Evolutionary conservation across 2,113 vertebrate genomes (phyloP).

Genomic region (Rattus rattus): DNA sequence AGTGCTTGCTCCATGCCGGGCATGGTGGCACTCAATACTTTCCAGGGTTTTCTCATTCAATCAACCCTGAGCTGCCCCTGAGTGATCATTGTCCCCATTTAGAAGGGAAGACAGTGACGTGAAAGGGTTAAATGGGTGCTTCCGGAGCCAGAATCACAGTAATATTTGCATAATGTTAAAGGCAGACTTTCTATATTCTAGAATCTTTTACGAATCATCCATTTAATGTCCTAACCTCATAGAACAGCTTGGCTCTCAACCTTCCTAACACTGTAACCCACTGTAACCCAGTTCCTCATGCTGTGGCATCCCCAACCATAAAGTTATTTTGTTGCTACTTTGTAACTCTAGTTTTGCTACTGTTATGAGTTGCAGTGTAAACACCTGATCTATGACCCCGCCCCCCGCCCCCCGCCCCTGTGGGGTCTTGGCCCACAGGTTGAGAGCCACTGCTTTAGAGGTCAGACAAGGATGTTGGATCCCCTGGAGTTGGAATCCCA

Average conservation of each 20-base stretch:
- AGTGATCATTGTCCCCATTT: no score
- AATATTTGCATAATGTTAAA: no score
- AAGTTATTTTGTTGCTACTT: background rate
- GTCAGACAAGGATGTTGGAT: background rate
- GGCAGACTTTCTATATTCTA: background rate
- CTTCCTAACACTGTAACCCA: background rate
- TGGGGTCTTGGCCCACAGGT: background rate
- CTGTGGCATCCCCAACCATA: background rate
- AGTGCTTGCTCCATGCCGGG: background rate
- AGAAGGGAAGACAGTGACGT: background rate
- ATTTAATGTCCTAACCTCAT: background rate
- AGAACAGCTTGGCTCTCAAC: background rate
- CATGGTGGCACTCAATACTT: accelerated
- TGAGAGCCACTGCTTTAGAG: background rate
- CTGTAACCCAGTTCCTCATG: background rate
- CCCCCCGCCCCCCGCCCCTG: no score
- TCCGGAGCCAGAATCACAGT: background rate
- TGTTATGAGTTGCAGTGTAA: background rate
- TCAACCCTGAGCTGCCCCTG: background rate
- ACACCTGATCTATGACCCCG: background rate
- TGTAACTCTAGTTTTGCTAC: background rate
- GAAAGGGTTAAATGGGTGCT: background rate
- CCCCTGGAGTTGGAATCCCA: background rate
- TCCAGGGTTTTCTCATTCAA: background rate
- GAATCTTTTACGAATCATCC: background rate